Evolutionary conservation across 2,888 invertebrate species (phyloP), one percentile per base, ranked within the genome.

Genomic region (Orchesellides sinensis): DNA sequence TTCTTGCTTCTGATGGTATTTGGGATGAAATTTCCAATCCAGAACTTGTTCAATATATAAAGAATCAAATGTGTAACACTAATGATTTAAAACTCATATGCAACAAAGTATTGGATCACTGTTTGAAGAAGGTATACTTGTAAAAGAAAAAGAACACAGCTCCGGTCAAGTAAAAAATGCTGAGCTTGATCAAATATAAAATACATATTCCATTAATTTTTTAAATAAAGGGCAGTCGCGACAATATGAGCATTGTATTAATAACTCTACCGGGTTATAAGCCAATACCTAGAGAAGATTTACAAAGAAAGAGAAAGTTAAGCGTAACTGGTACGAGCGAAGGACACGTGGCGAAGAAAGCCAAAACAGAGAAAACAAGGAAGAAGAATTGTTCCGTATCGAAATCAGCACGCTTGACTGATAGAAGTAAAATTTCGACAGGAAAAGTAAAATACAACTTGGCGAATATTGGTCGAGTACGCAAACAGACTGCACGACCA

Each of bases 11-110:
- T 40, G 82, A 82, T 17, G 82, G 82, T 0, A 27, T 82, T 0
- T 82, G 69, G 54, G 82, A 82, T 35, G 82, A 75, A 0, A 63
- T 82, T 69, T n/a, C 75, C 6, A 82, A 82, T 27, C 54, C 8
- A 6, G 82, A 82, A 17, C n/a, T 75, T 25, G 3, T 70, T 12
- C 23, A 12, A 0, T 75, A 61, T 12, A 52, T 82, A 0, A 61
- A 17, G 40, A 23, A 10, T 27, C 29, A 82, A 70, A 74, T 82
- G 82, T 19, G 5, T 0, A 63, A 52, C 45, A 70, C 74, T 3
- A n/a, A 63, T 0, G 45, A 70, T 27, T 32, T 82, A 4, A 75
- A 17, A 10, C 6, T 2, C 0, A 27, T 75, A 14, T 75, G 82
- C 25, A 82, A 82, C n/a, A 21, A 47, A 19, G 54, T 75, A 6